Conservation (phyloP, 2,113 vertebrate genomes). For the Azemiops feae region DNA sequence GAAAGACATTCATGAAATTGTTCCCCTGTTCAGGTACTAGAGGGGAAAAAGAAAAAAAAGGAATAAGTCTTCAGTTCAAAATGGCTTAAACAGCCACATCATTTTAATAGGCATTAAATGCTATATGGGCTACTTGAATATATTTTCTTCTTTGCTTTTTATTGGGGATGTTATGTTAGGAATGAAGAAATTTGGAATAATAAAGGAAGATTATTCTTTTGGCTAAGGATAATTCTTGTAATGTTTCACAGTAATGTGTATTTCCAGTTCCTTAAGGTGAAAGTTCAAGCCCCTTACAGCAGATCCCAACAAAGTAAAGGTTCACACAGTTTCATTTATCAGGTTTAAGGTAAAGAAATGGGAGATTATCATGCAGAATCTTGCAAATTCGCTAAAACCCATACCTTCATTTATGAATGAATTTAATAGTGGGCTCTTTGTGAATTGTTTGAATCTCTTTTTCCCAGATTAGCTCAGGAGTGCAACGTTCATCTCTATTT, state of each 20-base stretch:
- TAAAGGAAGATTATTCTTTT: background rate
- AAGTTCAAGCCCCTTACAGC: background rate
- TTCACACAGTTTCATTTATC: background rate
- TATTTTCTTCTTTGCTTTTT: background rate
- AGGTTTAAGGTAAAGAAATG: background rate
- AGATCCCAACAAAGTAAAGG: background rate
- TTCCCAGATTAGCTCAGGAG: background rate
- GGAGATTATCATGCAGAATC: background rate
- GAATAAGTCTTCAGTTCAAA: background rate
- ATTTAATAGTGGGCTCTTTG: background rate
- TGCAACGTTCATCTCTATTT: background rate
- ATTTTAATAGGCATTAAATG: background rate
- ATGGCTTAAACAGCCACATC: background rate
- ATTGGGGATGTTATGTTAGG: background rate
- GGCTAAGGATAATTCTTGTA: background rate
- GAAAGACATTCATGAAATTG: constrained; percentile 83
- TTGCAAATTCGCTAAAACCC: background rate
- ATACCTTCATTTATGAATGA: background rate
- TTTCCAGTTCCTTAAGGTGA: background rate
- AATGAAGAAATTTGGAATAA: background rate
- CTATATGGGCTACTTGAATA: background rate
- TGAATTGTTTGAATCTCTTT: background rate
- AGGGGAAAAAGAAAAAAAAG: background rate
- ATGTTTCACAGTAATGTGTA: background rate
- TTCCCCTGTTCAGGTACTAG: constrained; percentile 88